These are phyloP conservation scores for Callocephalon fimbriatum DNA, from an alignment of 2,113 vertebrate genomes.

Conservation along the genomic window DNA sequence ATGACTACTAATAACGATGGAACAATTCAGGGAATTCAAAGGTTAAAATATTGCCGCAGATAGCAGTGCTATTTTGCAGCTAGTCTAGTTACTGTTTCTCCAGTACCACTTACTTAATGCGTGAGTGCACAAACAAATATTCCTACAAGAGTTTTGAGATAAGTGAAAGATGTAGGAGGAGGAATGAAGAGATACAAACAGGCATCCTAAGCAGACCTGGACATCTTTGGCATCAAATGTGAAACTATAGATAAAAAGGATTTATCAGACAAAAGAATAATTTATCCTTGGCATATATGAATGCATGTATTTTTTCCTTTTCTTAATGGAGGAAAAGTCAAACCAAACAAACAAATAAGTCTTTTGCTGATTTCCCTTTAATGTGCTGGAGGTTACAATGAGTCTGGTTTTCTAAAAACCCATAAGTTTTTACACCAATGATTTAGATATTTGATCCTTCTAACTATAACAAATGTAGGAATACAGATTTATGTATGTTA, in stretches of 20 bases:
- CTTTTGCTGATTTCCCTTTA: background rate
- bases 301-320: background rate
- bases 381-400: background rate
- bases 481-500: background rate
- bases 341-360: rapidly evolving
- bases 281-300: background rate
- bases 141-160: background rate
- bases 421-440: background rate
- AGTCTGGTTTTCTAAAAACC: background rate
- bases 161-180: background rate
- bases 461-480: background rate
- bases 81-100: background rate
- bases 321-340: background rate
- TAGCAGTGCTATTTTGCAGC: background rate
- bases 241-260: background rate
- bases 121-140: background rate
- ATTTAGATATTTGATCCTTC: background rate
- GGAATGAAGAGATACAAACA: background rate
- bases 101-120: background rate
- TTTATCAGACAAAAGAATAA: background rate
- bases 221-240: background rate
- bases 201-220: background rate
- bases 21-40: background rate
- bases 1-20: background rate
- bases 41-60: background rate